Evolutionary conservation across 2,113 vertebrate species (phyloP).

Genomic region (Brachyistius frenatus): DNA sequence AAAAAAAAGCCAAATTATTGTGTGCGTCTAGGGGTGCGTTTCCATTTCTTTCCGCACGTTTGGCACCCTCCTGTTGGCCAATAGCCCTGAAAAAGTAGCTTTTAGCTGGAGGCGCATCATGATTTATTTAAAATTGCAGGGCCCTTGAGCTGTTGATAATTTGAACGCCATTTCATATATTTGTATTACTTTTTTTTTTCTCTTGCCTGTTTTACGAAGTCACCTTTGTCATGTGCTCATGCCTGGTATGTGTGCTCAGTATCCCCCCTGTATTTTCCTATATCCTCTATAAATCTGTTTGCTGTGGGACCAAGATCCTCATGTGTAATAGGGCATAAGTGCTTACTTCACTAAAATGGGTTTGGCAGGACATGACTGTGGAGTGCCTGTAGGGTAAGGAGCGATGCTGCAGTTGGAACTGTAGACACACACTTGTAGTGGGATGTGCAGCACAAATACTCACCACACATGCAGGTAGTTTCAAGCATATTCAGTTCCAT

Average conservation of each 20-base stretch:
- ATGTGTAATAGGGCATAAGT: background rate
- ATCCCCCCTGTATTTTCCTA: background rate
- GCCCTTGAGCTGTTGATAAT: conserved; percentile 81
- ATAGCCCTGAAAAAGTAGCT: conserved; percentile 82
- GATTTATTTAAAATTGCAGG: conserved; percentile 87
- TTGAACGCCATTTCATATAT: conserved; percentile 82
- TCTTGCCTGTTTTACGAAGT: conserved; percentile 44
- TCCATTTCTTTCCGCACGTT: conserved; percentile 53
- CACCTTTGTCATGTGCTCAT: conserved; percentile 41
- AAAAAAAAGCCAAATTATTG: conserved; percentile 62
- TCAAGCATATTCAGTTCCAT: background rate
- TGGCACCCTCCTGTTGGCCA: conserved; percentile 74
- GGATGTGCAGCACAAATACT: background rate
- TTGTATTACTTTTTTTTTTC: conserved; percentile 68
- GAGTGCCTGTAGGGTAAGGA: background rate
- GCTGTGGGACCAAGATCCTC: background rate
- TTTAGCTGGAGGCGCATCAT: conserved; percentile 85
- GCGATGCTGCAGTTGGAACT: background rate
- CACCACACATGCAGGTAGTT: background rate
- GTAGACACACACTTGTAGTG: background rate
- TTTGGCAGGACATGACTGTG: conserved; percentile 8
- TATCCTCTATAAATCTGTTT: background rate
- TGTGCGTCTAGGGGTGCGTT: conserved; percentile 31
- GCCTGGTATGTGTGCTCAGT: background rate
- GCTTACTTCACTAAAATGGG: background rate